Conservation (phyloP, 1,140 invertebrate species). For the Cydia pomonella region DNA sequence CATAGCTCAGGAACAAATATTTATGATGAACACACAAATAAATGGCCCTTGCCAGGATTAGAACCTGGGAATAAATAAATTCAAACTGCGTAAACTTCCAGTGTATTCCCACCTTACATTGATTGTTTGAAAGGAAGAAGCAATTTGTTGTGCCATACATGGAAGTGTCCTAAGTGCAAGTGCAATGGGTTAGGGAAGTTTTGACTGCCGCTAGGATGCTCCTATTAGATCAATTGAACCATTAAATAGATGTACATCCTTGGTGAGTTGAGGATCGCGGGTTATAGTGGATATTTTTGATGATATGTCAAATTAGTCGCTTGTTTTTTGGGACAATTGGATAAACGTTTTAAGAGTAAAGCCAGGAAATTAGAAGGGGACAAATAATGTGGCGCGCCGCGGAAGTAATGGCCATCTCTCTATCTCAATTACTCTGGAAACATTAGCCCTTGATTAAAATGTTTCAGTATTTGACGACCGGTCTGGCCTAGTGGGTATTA, state of each 20-base stretch:
- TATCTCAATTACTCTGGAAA: too few species aligned
- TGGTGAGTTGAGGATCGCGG: slow-evolving; percentile 51
- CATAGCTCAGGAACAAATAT: too few species aligned
- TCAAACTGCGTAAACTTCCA: neutral
- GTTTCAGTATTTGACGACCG: too few species aligned
- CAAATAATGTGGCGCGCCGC: too few species aligned
- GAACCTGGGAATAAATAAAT: too few species aligned
- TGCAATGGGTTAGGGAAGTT: slow-evolving; percentile 31
- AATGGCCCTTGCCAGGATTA: too few species aligned
- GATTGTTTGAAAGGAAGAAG: slow-evolving; percentile 38
- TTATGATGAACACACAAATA: too few species aligned
- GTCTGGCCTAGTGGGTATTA: too few species aligned
- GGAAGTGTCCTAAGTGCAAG: slow-evolving; percentile 25
- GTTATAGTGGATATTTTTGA: slow-evolving; percentile 46
- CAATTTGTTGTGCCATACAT: slow-evolving; percentile 36
- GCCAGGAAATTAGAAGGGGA: too few species aligned
- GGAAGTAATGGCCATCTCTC: too few species aligned
- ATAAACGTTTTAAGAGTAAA: neutral
- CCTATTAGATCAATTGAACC: slow-evolving; percentile 37
- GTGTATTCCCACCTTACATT: neutral
- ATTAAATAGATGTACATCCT: slow-evolving; percentile 46
- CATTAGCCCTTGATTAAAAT: too few species aligned
- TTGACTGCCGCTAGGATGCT: slow-evolving; percentile 40
- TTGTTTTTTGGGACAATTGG: neutral
- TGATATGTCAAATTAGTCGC: neutral